Percentiles rank a stretch among this genome's conserved stretches.
Evolutionary conservation across 2,797 vertebrate species (phyloP).

Genomic region (Aldrovandia affinis): DNA sequence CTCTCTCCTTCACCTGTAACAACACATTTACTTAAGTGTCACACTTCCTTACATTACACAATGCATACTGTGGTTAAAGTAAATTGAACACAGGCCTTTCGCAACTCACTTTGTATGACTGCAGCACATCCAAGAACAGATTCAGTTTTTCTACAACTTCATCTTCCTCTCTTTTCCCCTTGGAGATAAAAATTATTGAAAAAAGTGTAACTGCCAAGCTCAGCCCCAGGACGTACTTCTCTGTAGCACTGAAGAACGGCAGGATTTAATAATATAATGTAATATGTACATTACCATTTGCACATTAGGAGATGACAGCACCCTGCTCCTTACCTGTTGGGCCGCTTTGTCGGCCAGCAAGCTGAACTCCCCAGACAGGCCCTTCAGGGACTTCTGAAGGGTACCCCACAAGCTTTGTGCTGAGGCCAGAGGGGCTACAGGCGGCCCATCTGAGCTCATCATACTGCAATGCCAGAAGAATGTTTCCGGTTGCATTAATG

Average conservation of each 20-base stretch:
- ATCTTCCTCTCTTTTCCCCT: slow-evolving; percentile 94
- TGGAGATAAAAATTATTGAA: slow-evolving; percentile 47
- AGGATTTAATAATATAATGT: slow-evolving; percentile 5
- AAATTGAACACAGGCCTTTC: background rate
- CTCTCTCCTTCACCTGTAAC: background rate
- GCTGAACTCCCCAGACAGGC: slow-evolving; percentile 91
- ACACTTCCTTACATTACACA: background rate
- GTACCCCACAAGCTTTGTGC: slow-evolving; percentile 85
- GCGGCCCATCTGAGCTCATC: slow-evolving; percentile 85
- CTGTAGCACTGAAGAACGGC: background rate
- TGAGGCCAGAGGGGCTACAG: slow-evolving; percentile 85
- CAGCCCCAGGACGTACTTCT: slow-evolving; percentile 4
- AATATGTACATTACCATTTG: too few species aligned
- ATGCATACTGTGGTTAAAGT: background rate
- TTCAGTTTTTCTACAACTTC: slow-evolving; percentile 97
- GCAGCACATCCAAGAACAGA: slow-evolving; percentile 94
- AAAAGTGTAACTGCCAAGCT: slow-evolving; percentile 42
- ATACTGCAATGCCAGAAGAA: slow-evolving; percentile 66
- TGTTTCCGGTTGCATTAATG: background rate
- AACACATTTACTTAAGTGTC: background rate
- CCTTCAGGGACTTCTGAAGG: slow-evolving; percentile 88
- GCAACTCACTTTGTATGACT: slow-evolving; percentile 92
- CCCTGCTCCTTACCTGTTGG: slow-evolving; percentile 81
- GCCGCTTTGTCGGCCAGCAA: slow-evolving; percentile 91
- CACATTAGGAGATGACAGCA: too few species aligned